phyloP scores from a whole-genome alignment of 2,888 invertebrate species.

The Baccha elongata region DNA sequence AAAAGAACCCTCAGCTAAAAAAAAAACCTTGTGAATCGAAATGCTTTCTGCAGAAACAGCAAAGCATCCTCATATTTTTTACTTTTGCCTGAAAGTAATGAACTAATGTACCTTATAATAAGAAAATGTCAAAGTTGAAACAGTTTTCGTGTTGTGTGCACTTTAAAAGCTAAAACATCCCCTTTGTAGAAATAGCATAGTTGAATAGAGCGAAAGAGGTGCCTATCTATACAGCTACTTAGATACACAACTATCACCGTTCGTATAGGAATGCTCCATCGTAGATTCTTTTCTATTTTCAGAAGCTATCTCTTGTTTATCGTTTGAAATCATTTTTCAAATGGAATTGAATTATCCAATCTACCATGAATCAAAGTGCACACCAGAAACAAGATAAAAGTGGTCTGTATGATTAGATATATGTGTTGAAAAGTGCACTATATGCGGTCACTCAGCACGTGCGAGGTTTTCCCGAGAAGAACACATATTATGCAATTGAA shows the following conservation, averaged over 20 bases:
- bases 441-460: conserved; percentile 48
- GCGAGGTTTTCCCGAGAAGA: conserved; percentile 38
- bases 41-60: conserved; percentile 1
- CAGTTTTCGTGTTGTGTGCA: conserved; percentile 12
- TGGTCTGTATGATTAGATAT: conserved; percentile 16
- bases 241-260: too few relatives aligned
- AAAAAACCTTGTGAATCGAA: conserved; percentile 8
- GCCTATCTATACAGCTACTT: too few relatives aligned
- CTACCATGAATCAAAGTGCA: conserved; percentile 4
- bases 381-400: conserved; percentile 10
- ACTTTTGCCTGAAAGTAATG: conserved; percentile 11
- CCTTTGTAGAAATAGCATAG: not conserved
- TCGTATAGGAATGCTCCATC: not conserved
- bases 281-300: not conserved
- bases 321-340: conserved; percentile 23
- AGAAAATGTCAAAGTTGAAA: conserved; percentile 25
- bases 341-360: conserved; percentile 40
- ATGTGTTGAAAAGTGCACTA: conserved; percentile 59
- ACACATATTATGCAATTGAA: not conserved
- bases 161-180: conserved; percentile 15
- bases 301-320: conserved; percentile 28
- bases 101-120: conserved; percentile 15
- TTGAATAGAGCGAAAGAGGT: not conserved
- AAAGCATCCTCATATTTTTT: not conserved
- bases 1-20: not conserved